Conservation (phyloP, 2,797 vertebrate genomes). For the Mus caroli region DNA sequence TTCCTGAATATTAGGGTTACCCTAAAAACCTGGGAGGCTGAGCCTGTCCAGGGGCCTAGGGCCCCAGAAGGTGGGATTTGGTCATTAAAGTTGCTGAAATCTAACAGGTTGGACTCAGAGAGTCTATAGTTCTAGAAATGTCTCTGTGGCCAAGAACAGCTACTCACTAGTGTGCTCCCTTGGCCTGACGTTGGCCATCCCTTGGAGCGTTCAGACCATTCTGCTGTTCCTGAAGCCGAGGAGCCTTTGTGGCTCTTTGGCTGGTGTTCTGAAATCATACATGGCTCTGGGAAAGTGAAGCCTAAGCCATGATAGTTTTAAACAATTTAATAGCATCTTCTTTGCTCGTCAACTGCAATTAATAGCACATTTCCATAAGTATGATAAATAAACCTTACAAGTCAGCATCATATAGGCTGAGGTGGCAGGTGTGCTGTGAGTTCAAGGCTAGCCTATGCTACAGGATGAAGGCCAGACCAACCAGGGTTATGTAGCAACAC, state of each 20-base stretch:
- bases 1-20: neutral
- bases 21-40: neutral
- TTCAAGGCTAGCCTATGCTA: neutral
- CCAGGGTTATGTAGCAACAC: neutral
- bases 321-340: slow-evolving; percentile 38
- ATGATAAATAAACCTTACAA: neutral
- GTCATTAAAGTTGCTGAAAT: slow-evolving; percentile 43
- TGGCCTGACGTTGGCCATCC: slow-evolving; percentile 55
- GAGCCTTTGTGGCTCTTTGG: neutral
- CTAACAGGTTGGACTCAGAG: slow-evolving; percentile 3
- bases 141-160: slow-evolving; percentile 61
- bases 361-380: slow-evolving; percentile 15
- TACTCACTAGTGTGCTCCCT: slow-evolving; percentile 65
- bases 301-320: neutral
- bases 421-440: neutral
- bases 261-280: slow-evolving; percentile 52
- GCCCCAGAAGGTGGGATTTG: neutral
- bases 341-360: slow-evolving; percentile 61
- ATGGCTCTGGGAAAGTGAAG: slow-evolving; percentile 46
- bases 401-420: neutral
- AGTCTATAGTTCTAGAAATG: slow-evolving; percentile 64
- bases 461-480: neutral
- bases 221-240: slow-evolving; percentile 45
- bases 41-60: neutral
- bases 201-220: slow-evolving; percentile 51